Base-by-base conservation (phyloP, 2,888 invertebrate species). In the Folsomia manolachei region DNA sequence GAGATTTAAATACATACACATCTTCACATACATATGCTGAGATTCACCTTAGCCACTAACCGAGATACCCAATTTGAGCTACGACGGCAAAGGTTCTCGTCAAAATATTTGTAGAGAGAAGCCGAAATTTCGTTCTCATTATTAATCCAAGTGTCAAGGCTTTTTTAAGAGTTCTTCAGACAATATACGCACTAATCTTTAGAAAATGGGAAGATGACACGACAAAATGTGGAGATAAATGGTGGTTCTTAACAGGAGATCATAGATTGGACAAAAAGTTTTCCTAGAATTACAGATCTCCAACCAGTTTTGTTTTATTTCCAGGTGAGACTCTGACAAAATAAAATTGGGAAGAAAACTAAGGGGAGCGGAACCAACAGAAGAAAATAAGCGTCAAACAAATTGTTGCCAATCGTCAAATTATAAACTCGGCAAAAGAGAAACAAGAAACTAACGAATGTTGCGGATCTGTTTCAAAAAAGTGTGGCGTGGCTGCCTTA, bases 281-380 rank as follows among this genome's bases (percentile, higher is more conserved):
- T 52, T 52, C 53, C 53, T 66, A 4, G 51, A 52, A 66, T 39
- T 27, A 52, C 18, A 39, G 66, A 66, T 66, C 52, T 66, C 52
- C 66, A 66, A 52, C 66, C 27, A 21, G 21, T 66, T 66, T 66
- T 52, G 51, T 66, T 64, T 64, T 64, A 64, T 64, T 64, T 64
- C 64, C 64, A 64, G 64, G 64, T 64, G 25, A 39, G 39, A 39
- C 39, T 9, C n/a, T n/a, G n/a, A n/a, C n/a, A n/a, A n/a, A n/a
- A n/a, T n/a, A n/a, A n/a, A n/a, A n/a, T n/a, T n/a, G 14, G 39
- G 14, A 14, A 14, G 39, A 14, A 39, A 39, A 14, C 39, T 39
- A 39, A 39, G 39, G 39, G 39, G 39, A 39, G 14, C 39, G 7
- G 7, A 39, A 39, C 39, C n/a, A n/a, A n/a, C n/a, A n/a, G n/a